Conservation (phyloP, 2,113 vertebrate genomes). For the Brachypteracias leptosomus region DNA sequence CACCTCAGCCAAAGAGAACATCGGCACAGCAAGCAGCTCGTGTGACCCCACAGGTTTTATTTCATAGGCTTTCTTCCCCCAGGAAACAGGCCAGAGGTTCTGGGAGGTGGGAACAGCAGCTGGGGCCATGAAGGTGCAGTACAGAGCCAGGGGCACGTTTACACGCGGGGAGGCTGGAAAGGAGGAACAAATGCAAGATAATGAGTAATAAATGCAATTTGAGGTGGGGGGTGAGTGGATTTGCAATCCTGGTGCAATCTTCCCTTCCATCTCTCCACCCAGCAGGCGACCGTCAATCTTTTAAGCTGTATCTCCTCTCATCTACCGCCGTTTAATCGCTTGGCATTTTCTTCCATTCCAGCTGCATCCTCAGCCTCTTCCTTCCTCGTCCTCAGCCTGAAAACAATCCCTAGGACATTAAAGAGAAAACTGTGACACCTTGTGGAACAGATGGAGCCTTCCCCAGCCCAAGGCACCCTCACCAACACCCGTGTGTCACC, state of each 20-base stretch:
- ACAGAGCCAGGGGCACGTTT: background rate
- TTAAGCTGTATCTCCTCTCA: conserved; percentile 22
- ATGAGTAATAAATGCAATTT: background rate
- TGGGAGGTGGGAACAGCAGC: background rate
- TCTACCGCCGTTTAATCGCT: conserved; percentile 32
- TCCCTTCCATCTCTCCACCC: conserved; percentile 4
- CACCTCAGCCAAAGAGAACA: background rate
- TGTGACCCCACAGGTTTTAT: background rate
- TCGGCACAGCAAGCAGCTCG: background rate
- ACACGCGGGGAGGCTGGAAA: background rate
- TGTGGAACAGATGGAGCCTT: conserved; percentile 22
- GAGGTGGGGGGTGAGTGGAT: background rate
- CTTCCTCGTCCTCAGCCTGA: conserved; percentile 27
- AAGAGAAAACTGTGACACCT: conserved; percentile 59
- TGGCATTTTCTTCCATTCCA: conserved; percentile 16
- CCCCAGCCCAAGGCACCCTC: background rate
- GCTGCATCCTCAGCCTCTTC: conserved; percentile 38
- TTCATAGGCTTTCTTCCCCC: background rate
- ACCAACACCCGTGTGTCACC: background rate
- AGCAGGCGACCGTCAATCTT: background rate
- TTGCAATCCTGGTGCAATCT: background rate
- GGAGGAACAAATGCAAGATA: background rate
- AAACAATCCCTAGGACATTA: conserved; percentile 36
- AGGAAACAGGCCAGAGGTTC: background rate
- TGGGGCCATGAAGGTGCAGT: background rate